phyloP scores from a whole-genome alignment of 2,888 invertebrate species.

The Ormyrus thymus region DNA sequence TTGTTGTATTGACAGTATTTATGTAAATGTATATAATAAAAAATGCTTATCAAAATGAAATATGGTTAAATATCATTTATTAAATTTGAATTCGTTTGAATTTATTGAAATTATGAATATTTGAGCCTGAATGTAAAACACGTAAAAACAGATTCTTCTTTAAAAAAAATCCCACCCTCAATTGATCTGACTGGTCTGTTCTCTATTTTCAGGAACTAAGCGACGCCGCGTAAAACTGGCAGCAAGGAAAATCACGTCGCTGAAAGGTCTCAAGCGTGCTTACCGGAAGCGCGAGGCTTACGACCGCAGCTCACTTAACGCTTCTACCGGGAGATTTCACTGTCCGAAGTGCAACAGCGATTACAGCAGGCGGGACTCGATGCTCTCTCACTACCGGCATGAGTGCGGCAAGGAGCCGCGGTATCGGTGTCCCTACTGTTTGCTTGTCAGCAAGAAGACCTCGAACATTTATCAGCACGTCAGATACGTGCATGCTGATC shows the following conservation, averaged over 20 bases:
- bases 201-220: background rate
- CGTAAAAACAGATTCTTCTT: too few relatives aligned
- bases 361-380: constrained; percentile 71
- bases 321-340: constrained; percentile 68
- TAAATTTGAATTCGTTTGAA: too few relatives aligned
- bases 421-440: constrained; percentile 72
- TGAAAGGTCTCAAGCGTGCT: too few relatives aligned
- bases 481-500: constrained; percentile 66
- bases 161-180: too few relatives aligned
- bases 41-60: too few relatives aligned
- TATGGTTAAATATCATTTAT: too few relatives aligned
- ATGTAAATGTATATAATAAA: too few relatives aligned
- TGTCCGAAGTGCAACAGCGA: constrained; percentile 73
- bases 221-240: background rate
- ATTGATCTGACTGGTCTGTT: background rate
- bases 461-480: constrained; percentile 71
- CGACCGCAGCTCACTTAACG: constrained; percentile 21
- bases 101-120: too few relatives aligned
- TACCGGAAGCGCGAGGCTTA: constrained; percentile 17
- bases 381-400: constrained; percentile 72
- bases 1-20: too few relatives aligned
- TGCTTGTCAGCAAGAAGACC: constrained; percentile 68
- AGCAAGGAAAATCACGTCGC: background rate
- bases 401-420: constrained; percentile 73
- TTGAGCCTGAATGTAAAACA: too few relatives aligned